Evolutionary conservation across 2,113 vertebrate genomes (phyloP), one percentile per base, ranked within the genome.

Genomic region (Vidua macroura): DNA sequence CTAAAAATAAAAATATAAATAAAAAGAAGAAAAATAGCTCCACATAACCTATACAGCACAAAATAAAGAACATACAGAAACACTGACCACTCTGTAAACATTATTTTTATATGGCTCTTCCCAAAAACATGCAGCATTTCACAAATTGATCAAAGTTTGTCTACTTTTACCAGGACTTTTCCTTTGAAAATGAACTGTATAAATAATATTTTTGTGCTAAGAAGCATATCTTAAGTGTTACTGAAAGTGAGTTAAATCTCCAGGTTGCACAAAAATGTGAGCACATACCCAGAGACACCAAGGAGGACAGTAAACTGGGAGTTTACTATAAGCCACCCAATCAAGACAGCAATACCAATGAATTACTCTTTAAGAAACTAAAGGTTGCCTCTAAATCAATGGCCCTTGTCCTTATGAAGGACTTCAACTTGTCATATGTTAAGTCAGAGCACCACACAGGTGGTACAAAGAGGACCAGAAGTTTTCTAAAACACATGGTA

Each of bases 11-110:
- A 33, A 9, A 44, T 31, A 56, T 16, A 37, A 46, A 31, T 0
- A 1, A 2, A 1, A 8, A 11, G 78, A 1, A 7, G 1, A 11
- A 75, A 60, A 24, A 11, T 14, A n/a, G 5, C 43, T 33, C 15
- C 27, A 37, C 0, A 4, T 44, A 68, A 63, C 4, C 6, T 13
- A 31, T n/a, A 14, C 10, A 88, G 15, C 8, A 13, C n/a, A 43
- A 83, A 88, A 74, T 58, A 74, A 90, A 52, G 17, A 68, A 68
- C 9, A 44, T 25, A 28, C 3, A 78, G 62, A 86, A 78, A 91
- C 41, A 37, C 20, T 78, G 21, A 48, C 15, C 15, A 37, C 12
- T 63, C 41, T 19, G 5, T 17, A 83, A 92, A 74, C 3, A 9
- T 8, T 75, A 27, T 64, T 75, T 90, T 64, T 59, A 41, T 60